Evolutionary conservation across 64 coral and sea anemone species (phyloP), one percentile per base, ranked within the genome.

Genomic region (Pocillopora verrucosa): DNA sequence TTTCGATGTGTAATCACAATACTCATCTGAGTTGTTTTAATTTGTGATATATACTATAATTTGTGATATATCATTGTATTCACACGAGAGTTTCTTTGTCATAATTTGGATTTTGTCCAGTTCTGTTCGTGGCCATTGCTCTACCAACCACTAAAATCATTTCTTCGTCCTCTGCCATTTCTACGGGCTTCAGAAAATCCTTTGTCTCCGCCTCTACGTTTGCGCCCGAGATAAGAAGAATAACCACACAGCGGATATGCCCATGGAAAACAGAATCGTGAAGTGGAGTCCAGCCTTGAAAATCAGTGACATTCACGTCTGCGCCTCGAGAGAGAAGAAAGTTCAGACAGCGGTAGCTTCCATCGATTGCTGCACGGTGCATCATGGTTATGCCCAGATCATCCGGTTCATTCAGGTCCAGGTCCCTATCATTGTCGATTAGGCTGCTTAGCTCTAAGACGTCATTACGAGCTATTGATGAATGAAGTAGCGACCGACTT

Each of bases 31-130:
- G 24, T 13, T 9, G n/a, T 84, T 20, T 84, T 2, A 30, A 36
- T 30, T 68, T 65, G 34, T 38, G 22, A 14, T 1, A 25, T 73
- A 34, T 26, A 17, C 34, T 20, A 58, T 26, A 30, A 36, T 30
- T 68, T 65, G 34, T 38, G 22, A 14, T 1, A 25, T 73, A 34
- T 58, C 37, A 20, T 63, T 6, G 10, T 13, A 26, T 41, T 83
- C 87, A 95, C 76, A 95, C 93, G 19, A 95, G 30, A 36, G 93
- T 95, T 77, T 95, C 93, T 62, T 86, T 95, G 41, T 95, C 93
- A 35, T 83, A 85, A 60, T 88, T 84, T 10, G 9, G n/a, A 91
- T 75, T 77, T 63, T 82, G 19, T 80, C 30, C 67, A 38, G n/a
- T 34, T 34, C 56, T 60, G 26, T 87, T 73, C 24, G 60, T 59